These are phyloP conservation scores for Andricus grossulariae DNA, from an alignment of 1,140 invertebrate species.

Conservation along the genomic window DNA sequence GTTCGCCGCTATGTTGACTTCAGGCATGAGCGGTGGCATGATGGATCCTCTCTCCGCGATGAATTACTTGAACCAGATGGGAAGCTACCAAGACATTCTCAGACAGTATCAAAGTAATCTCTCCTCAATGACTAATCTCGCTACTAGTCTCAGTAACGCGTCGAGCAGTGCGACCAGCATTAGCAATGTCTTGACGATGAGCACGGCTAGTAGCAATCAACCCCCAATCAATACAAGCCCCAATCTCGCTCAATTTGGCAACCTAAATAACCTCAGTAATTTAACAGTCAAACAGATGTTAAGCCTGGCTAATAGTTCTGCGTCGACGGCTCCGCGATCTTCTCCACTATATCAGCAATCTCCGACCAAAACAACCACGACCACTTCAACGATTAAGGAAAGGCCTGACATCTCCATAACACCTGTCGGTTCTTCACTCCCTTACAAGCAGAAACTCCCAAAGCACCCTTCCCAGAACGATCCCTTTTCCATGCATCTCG, in stretches of 20 bases:
- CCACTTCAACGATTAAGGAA: constrained; percentile 58
- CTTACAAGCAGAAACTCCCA: constrained; percentile 56
- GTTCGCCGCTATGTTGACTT: constrained; percentile 65
- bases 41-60: constrained; percentile 64
- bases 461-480: neutral
- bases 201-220: constrained; percentile 43
- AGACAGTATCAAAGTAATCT: constrained; percentile 69
- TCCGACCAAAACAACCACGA: constrained; percentile 35
- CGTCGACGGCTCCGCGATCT: constrained; percentile 42
- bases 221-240: constrained; percentile 34
- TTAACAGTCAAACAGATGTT: constrained; percentile 61
- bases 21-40: constrained; percentile 61
- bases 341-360: constrained; percentile 44
- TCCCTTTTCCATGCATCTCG: neutral
- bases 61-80: constrained; percentile 68
- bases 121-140: constrained; percentile 54
- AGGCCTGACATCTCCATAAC: constrained; percentile 70
- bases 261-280: constrained; percentile 46
- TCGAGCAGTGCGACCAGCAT: constrained; percentile 39
- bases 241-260: constrained; percentile 47
- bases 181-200: constrained; percentile 53
- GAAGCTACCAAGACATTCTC: constrained; percentile 67
- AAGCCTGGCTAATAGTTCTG: constrained; percentile 47
- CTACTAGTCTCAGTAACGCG: constrained; percentile 53
- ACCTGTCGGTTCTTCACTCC: constrained; percentile 58